A percentile compares a stretch with the other conserved stretches of the same genome.
These are phyloP conservation scores for Aleiodes sp. DNA, from an alignment of 1,140 invertebrate species.

Conservation along the genomic window DNA sequence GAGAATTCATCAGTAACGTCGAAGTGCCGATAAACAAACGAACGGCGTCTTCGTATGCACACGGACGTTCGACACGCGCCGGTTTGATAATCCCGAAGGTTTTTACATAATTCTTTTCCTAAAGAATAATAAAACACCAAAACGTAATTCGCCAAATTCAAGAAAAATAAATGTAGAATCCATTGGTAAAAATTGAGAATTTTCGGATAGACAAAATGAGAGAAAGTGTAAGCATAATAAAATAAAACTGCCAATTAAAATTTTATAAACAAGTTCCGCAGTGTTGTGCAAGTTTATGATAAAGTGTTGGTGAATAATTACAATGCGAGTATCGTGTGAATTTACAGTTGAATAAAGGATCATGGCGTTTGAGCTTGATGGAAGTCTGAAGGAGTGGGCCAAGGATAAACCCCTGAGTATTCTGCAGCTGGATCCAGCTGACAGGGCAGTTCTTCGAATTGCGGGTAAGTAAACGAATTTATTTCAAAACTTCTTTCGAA, in stretches of 20 bases:
- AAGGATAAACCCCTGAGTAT: conserved; percentile 96
- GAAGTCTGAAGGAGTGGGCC: conserved; percentile 92
- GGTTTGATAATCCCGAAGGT: no score
- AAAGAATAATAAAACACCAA: neutral
- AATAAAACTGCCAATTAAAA: no score
- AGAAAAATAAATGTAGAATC: no score
- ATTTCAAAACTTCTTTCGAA: no score
- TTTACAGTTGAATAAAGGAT: conserved; percentile 25
- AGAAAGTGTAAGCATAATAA: no score
- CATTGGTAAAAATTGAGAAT: no score
- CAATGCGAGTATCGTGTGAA: conserved; percentile 22
- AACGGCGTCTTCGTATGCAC: conserved; percentile 36
- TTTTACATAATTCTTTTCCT: neutral
- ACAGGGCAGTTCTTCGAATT: conserved; percentile 93
- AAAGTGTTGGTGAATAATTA: conserved; percentile 16
- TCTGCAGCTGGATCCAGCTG: conserved; percentile 92
- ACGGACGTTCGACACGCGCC: conserved; percentile 14
- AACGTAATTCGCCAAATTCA: no score
- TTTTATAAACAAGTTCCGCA: no score
- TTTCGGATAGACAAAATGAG: no score
- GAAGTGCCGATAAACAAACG: conserved; percentile 44
- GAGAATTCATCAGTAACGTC: neutral
- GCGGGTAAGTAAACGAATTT: conserved; percentile 77
- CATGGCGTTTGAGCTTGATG: conserved; percentile 85
- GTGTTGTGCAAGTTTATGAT: conserved; percentile 19